Base-by-base conservation (phyloP, 2,113 vertebrate species). In the Puffinus mauretanicus region DNA sequence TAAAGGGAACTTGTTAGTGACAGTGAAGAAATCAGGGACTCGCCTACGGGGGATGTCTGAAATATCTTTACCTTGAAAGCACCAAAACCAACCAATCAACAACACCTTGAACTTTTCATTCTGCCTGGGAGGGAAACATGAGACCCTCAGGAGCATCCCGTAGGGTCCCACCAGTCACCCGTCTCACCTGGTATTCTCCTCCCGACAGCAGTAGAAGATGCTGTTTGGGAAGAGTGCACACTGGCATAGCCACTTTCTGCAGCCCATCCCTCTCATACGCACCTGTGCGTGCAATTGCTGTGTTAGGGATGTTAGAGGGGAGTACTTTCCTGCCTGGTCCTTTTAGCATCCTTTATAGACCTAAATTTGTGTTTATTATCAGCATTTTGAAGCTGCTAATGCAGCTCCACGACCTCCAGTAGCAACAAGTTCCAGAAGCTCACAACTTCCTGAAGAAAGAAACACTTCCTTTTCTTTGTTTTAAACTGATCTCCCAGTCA, bases 221-320 rank as follows among this genome's bases (percentile, higher is more conserved):
- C 44, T 52, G 7, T 65, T 65, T 81, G 38, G 57, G 34, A 71
- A 42, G 17, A 46, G 38, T 4, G 1, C 34, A 36, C 29, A 10
- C 0, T 7, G 42, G 36, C 1, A 1, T 21, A 70, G 38, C 16
- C 20, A 4, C 19, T 72, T 60, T 13, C 46, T 61, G 70, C 58
- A 54, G 52, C 38, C 40, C 30, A 17, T 60, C 40, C 34, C 5
- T 60, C 29, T 32, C 13, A 7, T 29, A 42, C 0, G 0, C 19
- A 42, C 46, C 38, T 34, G 46, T 0, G 1, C 0, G 0, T 12
- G 10, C 15, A 21, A 21, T 17, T 62, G 32, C 51, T 32, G 26
- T 19, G 2, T 38, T 54, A 65, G 29, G 38, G 46, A 10, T 62
- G 54, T 30, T 47, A n/a, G 60, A 78, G 30, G 24, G 24, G 9